Percentiles rank a stretch among this genome's conserved stretches.
These are phyloP conservation scores for Corythaixoides concolor DNA, from an alignment of 2,113 vertebrate species.

Conservation along the genomic window DNA sequence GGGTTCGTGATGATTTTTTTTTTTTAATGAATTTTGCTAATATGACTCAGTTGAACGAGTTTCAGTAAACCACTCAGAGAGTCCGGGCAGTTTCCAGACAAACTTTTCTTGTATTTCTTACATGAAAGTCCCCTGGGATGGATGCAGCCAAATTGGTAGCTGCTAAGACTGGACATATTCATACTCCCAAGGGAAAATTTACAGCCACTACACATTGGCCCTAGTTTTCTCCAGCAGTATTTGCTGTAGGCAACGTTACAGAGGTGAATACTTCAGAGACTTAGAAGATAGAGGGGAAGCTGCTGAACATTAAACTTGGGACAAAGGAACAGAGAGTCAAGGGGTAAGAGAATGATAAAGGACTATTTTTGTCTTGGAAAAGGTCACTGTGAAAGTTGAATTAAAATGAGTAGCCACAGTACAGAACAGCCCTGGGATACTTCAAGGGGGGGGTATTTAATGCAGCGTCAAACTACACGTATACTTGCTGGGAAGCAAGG, in stretches of 20 bases:
- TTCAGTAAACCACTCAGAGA: not conserved
- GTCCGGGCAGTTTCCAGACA: not conserved
- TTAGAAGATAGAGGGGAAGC: slow-evolving; percentile 23
- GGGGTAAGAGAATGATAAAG: not conserved
- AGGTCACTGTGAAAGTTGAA: slow-evolving; percentile 18
- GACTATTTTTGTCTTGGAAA: slow-evolving; percentile 52
- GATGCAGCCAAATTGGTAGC: not conserved
- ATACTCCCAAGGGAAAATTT: not conserved
- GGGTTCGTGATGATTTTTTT: not conserved
- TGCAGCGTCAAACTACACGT: not conserved
- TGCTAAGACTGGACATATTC: not conserved
- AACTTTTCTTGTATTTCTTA: not conserved
- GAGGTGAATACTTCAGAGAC: slow-evolving; percentile 43
- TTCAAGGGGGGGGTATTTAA: not conserved
- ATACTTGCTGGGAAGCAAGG: not conserved
- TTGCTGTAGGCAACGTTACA: slow-evolving; percentile 24
- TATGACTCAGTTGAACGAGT: not conserved
- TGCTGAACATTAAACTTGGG: slow-evolving; percentile 39
- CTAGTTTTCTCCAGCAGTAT: not conserved
- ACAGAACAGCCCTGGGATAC: not conserved
- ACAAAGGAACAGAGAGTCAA: slow-evolving; percentile 44
- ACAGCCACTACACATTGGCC: not conserved
- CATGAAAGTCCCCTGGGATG: not conserved
- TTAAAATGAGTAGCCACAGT: not conserved
- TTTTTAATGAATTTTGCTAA: not conserved